These are phyloP conservation scores for Rhinichthys klamathensis DNA, from an alignment of 2,113 vertebrate species.

Conservation along the genomic window DNA sequence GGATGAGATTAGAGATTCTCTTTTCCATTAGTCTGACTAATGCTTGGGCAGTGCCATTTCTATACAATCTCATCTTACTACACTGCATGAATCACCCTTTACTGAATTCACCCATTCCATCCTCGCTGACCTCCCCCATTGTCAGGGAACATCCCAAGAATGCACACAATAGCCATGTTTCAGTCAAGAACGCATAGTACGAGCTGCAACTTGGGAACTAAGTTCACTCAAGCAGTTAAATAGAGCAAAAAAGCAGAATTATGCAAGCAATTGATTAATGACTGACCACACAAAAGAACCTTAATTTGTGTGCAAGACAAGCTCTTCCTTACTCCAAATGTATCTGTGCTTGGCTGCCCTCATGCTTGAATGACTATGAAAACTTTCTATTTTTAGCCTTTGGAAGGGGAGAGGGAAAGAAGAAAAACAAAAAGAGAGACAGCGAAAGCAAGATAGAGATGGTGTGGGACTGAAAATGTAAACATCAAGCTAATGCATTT, in stretches of 20 bases:
- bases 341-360: constrained; percentile 23
- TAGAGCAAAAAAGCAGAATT: not conserved
- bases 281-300: constrained; percentile 17
- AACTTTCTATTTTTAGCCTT: constrained; percentile 12
- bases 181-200: not conserved
- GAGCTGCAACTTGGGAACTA: not conserved
- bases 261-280: not conserved
- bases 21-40: constrained; percentile 39
- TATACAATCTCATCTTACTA: constrained; percentile 6
- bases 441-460: constrained; percentile 7
- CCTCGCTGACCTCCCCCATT: constrained; percentile 21
- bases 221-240: not conserved
- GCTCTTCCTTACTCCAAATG: constrained; percentile 5
- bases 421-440: constrained; percentile 20
- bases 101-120: constrained; percentile 32
- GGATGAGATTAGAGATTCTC: constrained; percentile 1
- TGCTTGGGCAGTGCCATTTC: constrained; percentile 33
- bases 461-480: not conserved
- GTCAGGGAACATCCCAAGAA: not conserved
- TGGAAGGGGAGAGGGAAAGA: not conserved
- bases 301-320: constrained; percentile 17
- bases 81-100: constrained; percentile 24
- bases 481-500: constrained; percentile 3
- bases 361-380: constrained; percentile 4
- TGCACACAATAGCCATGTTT: not conserved